Evolutionary conservation across 1,140 invertebrate genomes (phyloP), one percentile per base, ranked within the genome.

Genomic region (Drosophila gunungcola): DNA sequence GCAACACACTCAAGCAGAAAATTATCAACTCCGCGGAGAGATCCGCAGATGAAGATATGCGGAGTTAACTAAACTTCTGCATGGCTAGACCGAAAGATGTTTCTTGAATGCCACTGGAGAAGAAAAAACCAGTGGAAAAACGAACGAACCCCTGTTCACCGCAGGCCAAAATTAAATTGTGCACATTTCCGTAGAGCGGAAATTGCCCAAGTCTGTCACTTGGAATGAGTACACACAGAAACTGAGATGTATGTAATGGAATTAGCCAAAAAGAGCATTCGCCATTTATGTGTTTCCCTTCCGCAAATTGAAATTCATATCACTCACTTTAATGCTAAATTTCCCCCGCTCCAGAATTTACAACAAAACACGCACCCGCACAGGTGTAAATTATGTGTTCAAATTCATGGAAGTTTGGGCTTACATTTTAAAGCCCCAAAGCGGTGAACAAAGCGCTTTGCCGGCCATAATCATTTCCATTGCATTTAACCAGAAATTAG

Each of bases 181-280:
- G 79, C 83, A 89, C 84, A 86, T 83, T 80, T 86, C 84, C 80
- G 80, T 83, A 72, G 52, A 81, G 65, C 83, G 83, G 84, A 86
- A 86, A 86, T 89, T 89, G 76, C 72, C 75, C 63, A 76, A 76
- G 73, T 70, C 86, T 85, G 82, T 85, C 82, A 85, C 78, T 74
- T 70, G 82, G 63, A 78, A 81, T 63, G 51, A 51, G 49, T 72
- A 29, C 34, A 56, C 27, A 46, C 43, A 21, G 27, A 57, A 29
- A 27, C 43, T 36, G 11, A 13, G 27, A 42, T 34, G 25, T 36
- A 36, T n/a, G 34, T 77, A 80, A 75, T 68, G 70, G 63, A 84
- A 80, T 68, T 46, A 62, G 56, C 64, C 68, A 65, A 60, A 73
- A 78, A 49, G 61, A 43, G 36, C 52, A 13, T 51, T 55, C 27